Base-by-base conservation (phyloP, 1,140 invertebrate genomes). In the Macrosteles quadrilineatus region DNA sequence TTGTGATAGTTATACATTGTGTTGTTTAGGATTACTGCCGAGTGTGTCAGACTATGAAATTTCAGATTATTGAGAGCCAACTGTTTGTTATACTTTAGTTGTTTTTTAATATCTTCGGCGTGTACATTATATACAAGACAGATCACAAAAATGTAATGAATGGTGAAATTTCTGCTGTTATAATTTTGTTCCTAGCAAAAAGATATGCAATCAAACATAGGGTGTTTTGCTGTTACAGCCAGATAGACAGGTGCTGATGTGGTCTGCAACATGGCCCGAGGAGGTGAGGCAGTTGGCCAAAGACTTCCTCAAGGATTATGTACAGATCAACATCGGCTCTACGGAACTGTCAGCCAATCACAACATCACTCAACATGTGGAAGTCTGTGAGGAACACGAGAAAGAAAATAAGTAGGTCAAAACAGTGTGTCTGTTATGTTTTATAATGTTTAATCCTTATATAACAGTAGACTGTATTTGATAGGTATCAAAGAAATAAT, bases 201-300 rank as follows among this genome's bases (percentile, higher is more conserved):
- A n/a, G n/a, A n/a, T n/a, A n/a, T n/a, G n/a, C n/a, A n/a, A n/a
- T n/a, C n/a, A n/a, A n/a, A n/a, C n/a, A n/a, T n/a, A n/a, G n/a
- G n/a, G n/a, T n/a, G n/a, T n/a, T n/a, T n/a, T n/a, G n/a, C n/a
- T 19, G 81, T 78, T 73, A 23, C 67, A 88, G 83, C 92, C 92
- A 19, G 92, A 96, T 75, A 82, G 94, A 78, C 94, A 96, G 79
- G 74, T 75, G 2, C 81, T 94, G 12, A 99, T 99, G 98, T 99
- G 97, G 95, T 98, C 95, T 57, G 98, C 98, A 1, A 99, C 98
- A 0, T 99, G 98, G 98, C 98, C 98, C 0, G 98, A 98, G 79
- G 98, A 99, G 84, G 97, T 99, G 0, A 88, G 92, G 74, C 89
- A 90, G 74, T 82, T 99, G 64, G 98, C 98, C 4, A 92, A 97